Evolutionary conservation across 2,888 invertebrate genomes (phyloP).

Genomic region (Bugulina stolonifera): DNA sequence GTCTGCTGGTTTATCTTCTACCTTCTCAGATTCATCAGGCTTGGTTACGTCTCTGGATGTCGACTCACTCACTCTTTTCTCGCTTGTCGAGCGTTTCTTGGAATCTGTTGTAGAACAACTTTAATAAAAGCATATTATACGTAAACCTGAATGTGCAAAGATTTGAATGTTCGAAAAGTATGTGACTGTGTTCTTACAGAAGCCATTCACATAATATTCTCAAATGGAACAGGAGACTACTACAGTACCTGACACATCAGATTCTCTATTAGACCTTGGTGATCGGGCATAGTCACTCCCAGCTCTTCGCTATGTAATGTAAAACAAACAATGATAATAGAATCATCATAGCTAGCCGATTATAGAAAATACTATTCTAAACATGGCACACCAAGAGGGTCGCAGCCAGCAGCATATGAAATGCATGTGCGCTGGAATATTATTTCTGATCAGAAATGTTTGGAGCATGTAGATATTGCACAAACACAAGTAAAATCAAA

Average conservation of each 20-base stretch:
- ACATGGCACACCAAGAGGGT: no score
- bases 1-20: background rate
- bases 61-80: background rate
- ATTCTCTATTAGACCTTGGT: background rate
- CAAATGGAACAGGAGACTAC: no score
- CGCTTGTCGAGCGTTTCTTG: background rate
- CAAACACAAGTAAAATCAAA: no score
- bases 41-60: background rate
- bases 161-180: background rate
- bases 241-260: constrained; percentile 11
- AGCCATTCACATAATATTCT: no score
- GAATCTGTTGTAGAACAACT: background rate
- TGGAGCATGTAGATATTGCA: no score
- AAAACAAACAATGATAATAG: no score
- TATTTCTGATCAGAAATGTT: no score
- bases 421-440: no score
- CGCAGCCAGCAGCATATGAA: no score
- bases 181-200: background rate
- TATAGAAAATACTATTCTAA: no score
- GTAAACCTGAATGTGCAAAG: background rate
- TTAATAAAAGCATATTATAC: background rate
- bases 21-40: background rate
- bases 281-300: constrained; percentile 4
- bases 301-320: constrained; percentile 2
- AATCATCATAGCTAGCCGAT: no score